A percentile compares a stretch with the other conserved stretches of the same genome.
Evolutionary conservation across 1,140 invertebrate species (phyloP).

Genomic region (Ostrea denselamellosa): DNA sequence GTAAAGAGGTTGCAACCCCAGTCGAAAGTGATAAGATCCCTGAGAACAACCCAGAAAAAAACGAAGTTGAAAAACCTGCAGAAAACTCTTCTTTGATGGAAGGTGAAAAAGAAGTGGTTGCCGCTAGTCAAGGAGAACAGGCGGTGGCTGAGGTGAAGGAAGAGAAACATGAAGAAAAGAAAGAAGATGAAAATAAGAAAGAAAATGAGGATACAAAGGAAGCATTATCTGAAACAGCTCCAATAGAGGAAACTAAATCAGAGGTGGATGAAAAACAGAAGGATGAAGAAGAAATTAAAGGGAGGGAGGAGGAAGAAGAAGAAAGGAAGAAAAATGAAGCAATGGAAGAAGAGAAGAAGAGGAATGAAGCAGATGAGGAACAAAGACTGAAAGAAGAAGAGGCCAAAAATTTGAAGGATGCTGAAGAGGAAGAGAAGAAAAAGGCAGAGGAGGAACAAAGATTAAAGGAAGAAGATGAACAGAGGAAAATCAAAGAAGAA

Average conservation of each 20-base stretch:
- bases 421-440: background rate
- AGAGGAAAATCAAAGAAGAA: background rate
- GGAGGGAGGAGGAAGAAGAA: background rate
- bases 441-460: constrained; percentile 5
- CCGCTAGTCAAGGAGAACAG: background rate
- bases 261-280: background rate
- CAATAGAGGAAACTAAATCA: constrained; percentile 16
- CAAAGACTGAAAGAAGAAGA: constrained; percentile 25
- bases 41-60: background rate
- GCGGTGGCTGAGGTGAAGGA: constrained; percentile 18
- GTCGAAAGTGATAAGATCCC: background rate
- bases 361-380: constrained; percentile 29
- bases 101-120: background rate
- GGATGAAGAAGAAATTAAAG: background rate
- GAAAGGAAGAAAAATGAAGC: background rate
- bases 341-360: background rate
- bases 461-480: constrained; percentile 3
- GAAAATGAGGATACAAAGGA: constrained; percentile 34
- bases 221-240: background rate
- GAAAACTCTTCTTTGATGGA: background rate
- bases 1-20: background rate
- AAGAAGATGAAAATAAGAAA: constrained; percentile 36
- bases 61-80: background rate
- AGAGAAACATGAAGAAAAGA: constrained; percentile 12
- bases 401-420: background rate